These are phyloP conservation scores for Globodera ellingtonae DNA, from an alignment of 1,140 invertebrate species.

Conservation along the genomic window DNA sequence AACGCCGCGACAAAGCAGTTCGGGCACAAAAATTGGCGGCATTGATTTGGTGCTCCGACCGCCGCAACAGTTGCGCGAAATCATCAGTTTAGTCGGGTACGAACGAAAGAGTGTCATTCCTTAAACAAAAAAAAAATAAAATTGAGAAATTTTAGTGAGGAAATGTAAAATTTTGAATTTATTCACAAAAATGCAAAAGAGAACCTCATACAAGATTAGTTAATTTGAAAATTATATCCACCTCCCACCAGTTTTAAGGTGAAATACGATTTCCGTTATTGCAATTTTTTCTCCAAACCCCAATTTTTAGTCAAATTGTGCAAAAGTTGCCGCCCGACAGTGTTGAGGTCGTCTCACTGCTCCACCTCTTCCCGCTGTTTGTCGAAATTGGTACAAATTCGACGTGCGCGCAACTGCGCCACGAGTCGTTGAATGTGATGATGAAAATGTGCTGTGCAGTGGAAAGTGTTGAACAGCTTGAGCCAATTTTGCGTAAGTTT, in stretches of 20 bases:
- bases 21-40: conserved; percentile 4
- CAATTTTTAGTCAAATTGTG: conserved; percentile 56
- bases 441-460: conserved; percentile 60
- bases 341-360: conserved; percentile 14
- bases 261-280: too few relatives aligned
- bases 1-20: neutral
- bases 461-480: conserved; percentile 33
- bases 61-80: conserved; percentile 57
- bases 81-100: conserved; percentile 56
- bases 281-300: too few relatives aligned
- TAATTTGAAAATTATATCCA: too few relatives aligned
- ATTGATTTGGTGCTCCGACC: conserved; percentile 49
- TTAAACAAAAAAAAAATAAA: neutral
- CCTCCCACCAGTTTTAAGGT: too few relatives aligned
- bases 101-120: neutral
- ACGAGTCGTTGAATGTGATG: conserved; percentile 55
- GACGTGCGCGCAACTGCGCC: conserved; percentile 42
- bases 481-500: conserved; percentile 29
- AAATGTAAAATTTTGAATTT: too few relatives aligned
- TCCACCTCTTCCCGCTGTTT: conserved; percentile 55
- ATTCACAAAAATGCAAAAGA: too few relatives aligned
- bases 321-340: conserved; percentile 49
- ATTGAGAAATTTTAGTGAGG: too few relatives aligned
- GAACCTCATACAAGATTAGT: too few relatives aligned
- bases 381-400: conserved; percentile 60